Conservation (phyloP, 2,797 vertebrate genomes). For the Benthosema pterotum region DNA sequence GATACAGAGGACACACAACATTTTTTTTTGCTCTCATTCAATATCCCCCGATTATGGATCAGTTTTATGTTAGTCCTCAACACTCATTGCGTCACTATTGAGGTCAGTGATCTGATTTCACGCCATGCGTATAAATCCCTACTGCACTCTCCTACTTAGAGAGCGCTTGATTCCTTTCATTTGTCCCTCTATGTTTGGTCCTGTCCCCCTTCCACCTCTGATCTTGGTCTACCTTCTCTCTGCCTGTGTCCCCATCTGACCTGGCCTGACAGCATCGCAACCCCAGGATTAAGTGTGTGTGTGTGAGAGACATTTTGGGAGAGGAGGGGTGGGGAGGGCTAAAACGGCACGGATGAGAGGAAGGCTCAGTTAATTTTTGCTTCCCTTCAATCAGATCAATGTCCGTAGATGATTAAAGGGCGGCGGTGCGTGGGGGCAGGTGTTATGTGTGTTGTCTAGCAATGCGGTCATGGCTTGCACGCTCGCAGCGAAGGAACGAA, state of each 20-base stretch:
- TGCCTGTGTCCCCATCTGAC: slow-evolving; percentile 61
- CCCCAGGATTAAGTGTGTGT: slow-evolving; percentile 17
- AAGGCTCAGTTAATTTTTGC: slow-evolving; percentile 25
- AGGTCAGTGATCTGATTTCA: too few species aligned
- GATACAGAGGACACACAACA: slow-evolving; percentile 46
- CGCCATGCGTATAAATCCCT: too few species aligned
- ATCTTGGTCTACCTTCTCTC: slow-evolving; percentile 7
- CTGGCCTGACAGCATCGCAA: slow-evolving; percentile 44
- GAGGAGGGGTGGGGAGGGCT: background rate
- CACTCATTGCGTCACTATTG: too few species aligned
- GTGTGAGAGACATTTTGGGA: slow-evolving; percentile 47
- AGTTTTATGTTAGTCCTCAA: slow-evolving; percentile 11
- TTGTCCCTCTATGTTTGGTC: slow-evolving; percentile 12
- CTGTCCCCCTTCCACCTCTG: slow-evolving; percentile 30
- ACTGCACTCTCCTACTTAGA: too few species aligned
- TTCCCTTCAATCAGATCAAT: slow-evolving; percentile 46
- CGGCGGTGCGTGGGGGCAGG: background rate
- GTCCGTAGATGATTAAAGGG: background rate
- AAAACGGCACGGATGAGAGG: slow-evolving; percentile 20
- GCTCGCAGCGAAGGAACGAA: background rate
- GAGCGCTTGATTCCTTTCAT: slow-evolving; percentile 37
- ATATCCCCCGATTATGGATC: slow-evolving; percentile 6
- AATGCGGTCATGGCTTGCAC: too few species aligned
- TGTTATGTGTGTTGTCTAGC: too few species aligned
- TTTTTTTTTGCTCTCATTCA: background rate